A percentile compares a stretch with the other conserved stretches of the same genome.
phyloP scores from a whole-genome alignment of 37 sponge, comb jelly and placozoan species.

The Mnemiopsis leidyi region DNA sequence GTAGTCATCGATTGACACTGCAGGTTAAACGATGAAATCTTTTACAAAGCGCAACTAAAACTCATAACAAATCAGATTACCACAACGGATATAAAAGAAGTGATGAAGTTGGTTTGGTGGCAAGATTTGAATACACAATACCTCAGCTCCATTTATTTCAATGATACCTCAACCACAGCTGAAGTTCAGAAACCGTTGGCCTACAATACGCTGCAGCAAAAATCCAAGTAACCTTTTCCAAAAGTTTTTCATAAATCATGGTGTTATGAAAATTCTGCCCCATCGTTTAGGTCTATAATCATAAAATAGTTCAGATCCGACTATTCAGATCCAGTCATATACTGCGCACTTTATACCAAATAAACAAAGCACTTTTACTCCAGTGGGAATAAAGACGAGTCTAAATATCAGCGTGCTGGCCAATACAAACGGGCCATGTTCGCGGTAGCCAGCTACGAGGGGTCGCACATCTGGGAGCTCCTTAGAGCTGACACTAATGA shows the following conservation, averaged over 20 bases:
- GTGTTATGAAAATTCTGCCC: too few species aligned
- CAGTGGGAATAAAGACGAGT: too few species aligned
- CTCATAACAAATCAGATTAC: neutral
- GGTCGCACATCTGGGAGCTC: neutral
- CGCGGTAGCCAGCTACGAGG: slow-evolving; percentile 12
- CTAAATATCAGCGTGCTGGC: neutral
- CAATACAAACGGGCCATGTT: neutral
- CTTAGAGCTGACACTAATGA: neutral
- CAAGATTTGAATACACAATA: neutral
- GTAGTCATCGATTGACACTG: too few species aligned
- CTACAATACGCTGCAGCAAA: neutral
- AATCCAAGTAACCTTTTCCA: neutral
- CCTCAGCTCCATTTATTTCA: slow-evolving; percentile 6
- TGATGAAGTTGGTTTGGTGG: slow-evolving; percentile 34
- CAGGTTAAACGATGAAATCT: too few species aligned
- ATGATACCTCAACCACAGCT: neutral
- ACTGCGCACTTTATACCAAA: too few species aligned
- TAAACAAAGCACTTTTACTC: too few species aligned
- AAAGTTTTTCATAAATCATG: neutral
- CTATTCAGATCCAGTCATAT: neutral
- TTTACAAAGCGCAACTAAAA: too few species aligned
- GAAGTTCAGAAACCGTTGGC: neutral
- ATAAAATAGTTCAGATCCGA: neutral
- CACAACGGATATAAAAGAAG: neutral
- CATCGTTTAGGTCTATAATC: too few species aligned